A percentile compares a stretch with the other conserved stretches of the same genome.
phyloP scores from a whole-genome alignment of 2,113 vertebrate genomes.

The Myrmophylax atrothorax region DNA sequence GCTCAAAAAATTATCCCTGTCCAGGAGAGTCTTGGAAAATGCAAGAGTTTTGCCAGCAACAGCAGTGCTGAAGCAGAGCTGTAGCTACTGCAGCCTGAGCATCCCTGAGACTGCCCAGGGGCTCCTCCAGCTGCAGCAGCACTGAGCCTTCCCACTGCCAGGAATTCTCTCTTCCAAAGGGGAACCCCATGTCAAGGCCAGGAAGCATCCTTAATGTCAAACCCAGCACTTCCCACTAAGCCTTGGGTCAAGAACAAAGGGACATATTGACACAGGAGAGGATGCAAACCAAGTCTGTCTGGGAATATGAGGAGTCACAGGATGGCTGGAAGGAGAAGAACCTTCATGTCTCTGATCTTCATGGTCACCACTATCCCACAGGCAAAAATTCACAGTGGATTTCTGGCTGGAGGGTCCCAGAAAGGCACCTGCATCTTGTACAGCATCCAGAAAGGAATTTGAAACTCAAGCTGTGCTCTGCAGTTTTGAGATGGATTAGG shows the following conservation, averaged over 20 bases:
- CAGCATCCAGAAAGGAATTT: background rate
- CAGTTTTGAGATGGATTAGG: background rate
- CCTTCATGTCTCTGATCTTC: background rate
- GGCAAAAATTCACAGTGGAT: background rate
- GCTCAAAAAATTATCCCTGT: slow-evolving; percentile 11
- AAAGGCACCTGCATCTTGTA: background rate
- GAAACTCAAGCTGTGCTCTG: background rate
- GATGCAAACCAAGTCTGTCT: background rate
- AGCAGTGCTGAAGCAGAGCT: background rate
- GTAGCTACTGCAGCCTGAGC: background rate
- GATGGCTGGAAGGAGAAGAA: background rate
- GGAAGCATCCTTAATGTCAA: background rate
- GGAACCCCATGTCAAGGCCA: background rate
- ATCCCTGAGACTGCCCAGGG: background rate
- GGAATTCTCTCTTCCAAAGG: background rate
- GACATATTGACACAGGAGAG: background rate
- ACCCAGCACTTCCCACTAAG: background rate
- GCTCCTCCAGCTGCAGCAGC: background rate
- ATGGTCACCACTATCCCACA: background rate
- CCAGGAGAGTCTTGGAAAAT: background rate
- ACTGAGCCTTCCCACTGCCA: background rate
- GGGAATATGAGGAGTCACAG: background rate
- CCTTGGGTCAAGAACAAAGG: background rate
- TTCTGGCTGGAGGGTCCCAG: background rate
- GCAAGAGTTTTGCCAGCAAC: slow-evolving; percentile 1